Evolutionary conservation across 1,140 invertebrate species (phyloP).

Genomic region (Hirudo medicinalis): DNA sequence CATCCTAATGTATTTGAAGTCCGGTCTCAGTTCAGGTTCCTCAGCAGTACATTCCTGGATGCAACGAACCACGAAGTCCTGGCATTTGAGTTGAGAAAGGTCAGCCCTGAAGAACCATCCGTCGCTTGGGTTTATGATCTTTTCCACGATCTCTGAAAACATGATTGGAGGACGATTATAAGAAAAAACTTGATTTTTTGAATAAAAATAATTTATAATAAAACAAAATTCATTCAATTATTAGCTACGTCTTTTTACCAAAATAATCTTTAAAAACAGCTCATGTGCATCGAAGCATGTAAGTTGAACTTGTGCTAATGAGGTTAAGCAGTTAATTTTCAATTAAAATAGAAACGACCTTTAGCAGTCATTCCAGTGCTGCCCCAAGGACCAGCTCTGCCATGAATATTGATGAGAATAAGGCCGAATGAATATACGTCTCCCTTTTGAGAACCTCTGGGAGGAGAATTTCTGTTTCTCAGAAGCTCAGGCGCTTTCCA

Average conservation of each 20-base stretch:
- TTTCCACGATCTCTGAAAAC: constrained; percentile 24
- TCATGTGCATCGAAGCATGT: no score
- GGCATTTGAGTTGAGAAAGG: constrained; percentile 12
- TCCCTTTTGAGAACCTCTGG: constrained; percentile 60
- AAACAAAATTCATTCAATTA: no score
- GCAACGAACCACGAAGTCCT: constrained; percentile 21
- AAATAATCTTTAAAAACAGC: neutral
- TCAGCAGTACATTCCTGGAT: constrained; percentile 18
- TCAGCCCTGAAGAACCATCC: constrained; percentile 43
- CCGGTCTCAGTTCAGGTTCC: constrained; percentile 17
- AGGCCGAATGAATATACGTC: constrained; percentile 89
- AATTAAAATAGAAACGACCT: constrained; percentile 11
- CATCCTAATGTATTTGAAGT: constrained; percentile 20
- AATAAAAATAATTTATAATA: neutral
- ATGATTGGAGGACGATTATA: neutral
- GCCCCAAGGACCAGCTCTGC: constrained; percentile 20
- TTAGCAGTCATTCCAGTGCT: constrained; percentile 2
- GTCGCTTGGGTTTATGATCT: constrained; percentile 2
- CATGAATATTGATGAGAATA: constrained; percentile 65
- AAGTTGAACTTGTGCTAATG: neutral
- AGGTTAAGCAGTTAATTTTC: neutral
- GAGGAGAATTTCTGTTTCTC: constrained; percentile 32
- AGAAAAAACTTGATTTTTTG: neutral
- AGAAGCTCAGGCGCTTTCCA: constrained; percentile 42
- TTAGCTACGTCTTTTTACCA: no score